These are phyloP conservation scores for Telmatherina bonti DNA, from an alignment of 2,797 vertebrate genomes.

Conservation along the genomic window DNA sequence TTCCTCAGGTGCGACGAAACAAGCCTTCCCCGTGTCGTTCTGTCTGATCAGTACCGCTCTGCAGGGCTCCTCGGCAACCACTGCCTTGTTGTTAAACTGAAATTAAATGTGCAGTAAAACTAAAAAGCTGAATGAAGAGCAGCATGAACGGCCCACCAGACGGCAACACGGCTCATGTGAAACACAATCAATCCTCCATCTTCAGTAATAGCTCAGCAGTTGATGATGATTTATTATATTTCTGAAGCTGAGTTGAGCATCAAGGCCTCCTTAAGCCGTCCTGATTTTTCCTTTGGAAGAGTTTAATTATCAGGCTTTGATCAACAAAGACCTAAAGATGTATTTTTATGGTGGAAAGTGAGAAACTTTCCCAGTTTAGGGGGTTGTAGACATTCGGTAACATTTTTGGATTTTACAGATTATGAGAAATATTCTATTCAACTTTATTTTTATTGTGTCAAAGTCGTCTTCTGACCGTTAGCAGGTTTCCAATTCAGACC, in stretches of 20 bases:
- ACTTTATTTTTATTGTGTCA: not conserved
- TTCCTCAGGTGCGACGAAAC: slow-evolving; percentile 77
- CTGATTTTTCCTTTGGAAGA: not conserved
- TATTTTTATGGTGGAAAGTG: not conserved
- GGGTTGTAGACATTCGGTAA: no score
- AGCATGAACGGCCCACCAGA: slow-evolving; percentile 29
- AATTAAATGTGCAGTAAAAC: slow-evolving; percentile 40
- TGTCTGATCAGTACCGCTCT: slow-evolving; percentile 7
- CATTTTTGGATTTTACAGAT: no score
- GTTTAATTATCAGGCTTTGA: not conserved
- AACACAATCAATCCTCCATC: slow-evolving; percentile 12
- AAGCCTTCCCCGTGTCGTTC: slow-evolving; percentile 9
- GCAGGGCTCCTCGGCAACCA: not conserved
- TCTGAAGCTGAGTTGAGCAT: not conserved
- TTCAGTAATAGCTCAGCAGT: not conserved
- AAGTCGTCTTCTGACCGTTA: not conserved
- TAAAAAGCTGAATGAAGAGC: slow-evolving; percentile 24
- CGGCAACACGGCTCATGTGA: slow-evolving; percentile 9
- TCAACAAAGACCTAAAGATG: not conserved
- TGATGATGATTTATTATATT: not conserved
- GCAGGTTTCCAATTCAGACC: not conserved
- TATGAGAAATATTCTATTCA: no score
- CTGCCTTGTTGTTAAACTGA: slow-evolving; percentile 19
- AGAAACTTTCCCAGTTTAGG: not conserved
- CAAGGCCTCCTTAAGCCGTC: not conserved